Conservation (phyloP, 2,113 vertebrate genomes). For the Ptychochromis oligacanthus region DNA sequence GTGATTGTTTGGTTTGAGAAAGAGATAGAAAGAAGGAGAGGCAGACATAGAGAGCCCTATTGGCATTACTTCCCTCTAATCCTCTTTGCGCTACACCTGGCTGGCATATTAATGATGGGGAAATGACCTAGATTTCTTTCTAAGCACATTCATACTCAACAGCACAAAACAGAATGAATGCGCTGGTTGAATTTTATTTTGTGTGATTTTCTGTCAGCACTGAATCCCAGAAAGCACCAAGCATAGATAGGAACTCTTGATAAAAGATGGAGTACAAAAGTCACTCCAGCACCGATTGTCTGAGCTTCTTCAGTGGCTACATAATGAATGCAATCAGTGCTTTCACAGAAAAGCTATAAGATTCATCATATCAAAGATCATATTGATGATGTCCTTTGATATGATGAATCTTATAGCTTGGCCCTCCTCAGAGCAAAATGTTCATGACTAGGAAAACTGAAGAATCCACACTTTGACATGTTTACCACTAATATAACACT, state of each 20-base stretch:
- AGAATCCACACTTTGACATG: not conserved
- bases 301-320: not conserved
- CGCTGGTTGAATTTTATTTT: slow-evolving; percentile 17
- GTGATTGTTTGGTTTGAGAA: slow-evolving; percentile 48
- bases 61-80: slow-evolving; percentile 63
- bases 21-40: not conserved
- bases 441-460: not conserved
- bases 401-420: too few relatives aligned
- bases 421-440: slow-evolving; percentile 15
- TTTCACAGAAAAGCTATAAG: not conserved
- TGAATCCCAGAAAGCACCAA: not conserved
- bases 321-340: not conserved
- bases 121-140: slow-evolving; percentile 71
- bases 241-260: not conserved
- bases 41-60: slow-evolving; percentile 18
- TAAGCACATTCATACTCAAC: slow-evolving; percentile 22
- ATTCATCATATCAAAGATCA: slow-evolving; percentile 8
- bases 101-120: slow-evolving; percentile 70
- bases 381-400: slow-evolving; percentile 4
- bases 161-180: slow-evolving; percentile 46
- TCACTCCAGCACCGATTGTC: not conserved
- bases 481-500: not conserved
- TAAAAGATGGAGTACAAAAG: not conserved
- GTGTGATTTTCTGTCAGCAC: not conserved
- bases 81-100: slow-evolving; percentile 73